These are phyloP conservation scores for Lasiommata megera DNA, from an alignment of 2,888 invertebrate species.

Conservation along the genomic window DNA sequence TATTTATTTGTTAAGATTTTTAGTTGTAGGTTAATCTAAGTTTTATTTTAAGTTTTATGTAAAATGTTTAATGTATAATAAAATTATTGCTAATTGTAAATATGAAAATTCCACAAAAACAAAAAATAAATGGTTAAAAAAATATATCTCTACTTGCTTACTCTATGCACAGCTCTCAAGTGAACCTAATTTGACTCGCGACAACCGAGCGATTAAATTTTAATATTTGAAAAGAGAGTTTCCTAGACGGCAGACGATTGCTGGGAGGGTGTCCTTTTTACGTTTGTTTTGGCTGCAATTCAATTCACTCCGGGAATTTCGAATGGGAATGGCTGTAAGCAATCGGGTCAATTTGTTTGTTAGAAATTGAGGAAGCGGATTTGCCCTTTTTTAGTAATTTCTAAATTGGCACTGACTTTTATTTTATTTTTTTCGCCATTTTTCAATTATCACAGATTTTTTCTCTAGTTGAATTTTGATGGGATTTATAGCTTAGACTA, in stretches of 20 bases:
- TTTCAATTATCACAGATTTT: too few species aligned
- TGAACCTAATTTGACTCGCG: slow-evolving; percentile 80
- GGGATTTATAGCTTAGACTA: too few species aligned
- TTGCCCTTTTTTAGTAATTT: too few species aligned
- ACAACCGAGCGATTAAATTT: slow-evolving; percentile 82
- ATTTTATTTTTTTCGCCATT: too few species aligned
- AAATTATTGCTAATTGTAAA: too few species aligned
- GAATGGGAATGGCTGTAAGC: slow-evolving; percentile 11
- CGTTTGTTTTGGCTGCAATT: slow-evolving; percentile 55
- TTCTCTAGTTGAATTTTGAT: too few species aligned
- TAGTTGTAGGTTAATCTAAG: too few species aligned
- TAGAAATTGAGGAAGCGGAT: too few species aligned
- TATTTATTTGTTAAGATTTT: too few species aligned
- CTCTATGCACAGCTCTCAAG: slow-evolving; percentile 64
- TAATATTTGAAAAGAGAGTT: slow-evolving; percentile 79
- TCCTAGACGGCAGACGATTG: slow-evolving; percentile 56
- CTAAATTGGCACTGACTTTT: too few species aligned
- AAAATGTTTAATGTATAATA: too few species aligned
- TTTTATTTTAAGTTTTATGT: too few species aligned
- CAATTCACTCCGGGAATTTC: slow-evolving; percentile 33
- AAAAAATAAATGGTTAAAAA: neutral
- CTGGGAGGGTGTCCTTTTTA: slow-evolving; percentile 60
- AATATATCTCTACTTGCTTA: slow-evolving; percentile 19
- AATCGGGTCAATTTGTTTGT: neutral
- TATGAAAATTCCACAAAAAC: neutral